A percentile compares a stretch with the other conserved stretches of the same genome.
These are phyloP conservation scores for Salmo trutta DNA, from an alignment of 2,797 vertebrate species.

Conservation along the genomic window DNA sequence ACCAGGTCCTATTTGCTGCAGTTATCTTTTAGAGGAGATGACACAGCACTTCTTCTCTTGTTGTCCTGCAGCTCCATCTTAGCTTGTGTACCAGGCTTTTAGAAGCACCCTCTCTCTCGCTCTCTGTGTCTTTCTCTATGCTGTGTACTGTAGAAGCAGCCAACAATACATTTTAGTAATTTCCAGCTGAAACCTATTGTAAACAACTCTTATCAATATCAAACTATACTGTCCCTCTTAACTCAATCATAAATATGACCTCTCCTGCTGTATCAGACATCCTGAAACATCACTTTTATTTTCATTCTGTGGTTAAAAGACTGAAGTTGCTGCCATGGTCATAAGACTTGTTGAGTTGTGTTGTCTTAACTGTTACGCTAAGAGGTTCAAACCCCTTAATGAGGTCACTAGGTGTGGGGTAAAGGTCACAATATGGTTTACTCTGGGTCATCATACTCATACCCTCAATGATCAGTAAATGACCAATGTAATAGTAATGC, in stretches of 20 bases:
- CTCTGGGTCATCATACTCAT: constrained; percentile 17
- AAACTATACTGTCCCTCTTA: constrained; percentile 40
- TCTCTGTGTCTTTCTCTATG: constrained; percentile 8
- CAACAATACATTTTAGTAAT: constrained; percentile 22
- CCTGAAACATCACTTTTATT: not conserved
- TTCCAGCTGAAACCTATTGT: constrained; percentile 44
- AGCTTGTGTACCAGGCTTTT: constrained; percentile 56
- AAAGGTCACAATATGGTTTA: not conserved
- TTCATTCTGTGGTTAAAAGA: constrained; percentile 19
- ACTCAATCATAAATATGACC: constrained; percentile 29
- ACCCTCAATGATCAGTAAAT: constrained; percentile 30
- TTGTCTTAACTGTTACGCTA: constrained; percentile 14
- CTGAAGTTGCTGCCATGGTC: constrained; percentile 25
- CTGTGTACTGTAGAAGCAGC: constrained; percentile 30
- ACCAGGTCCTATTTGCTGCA: constrained; percentile 63
- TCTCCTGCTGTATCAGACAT: not conserved
- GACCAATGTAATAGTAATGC: constrained; percentile 38
- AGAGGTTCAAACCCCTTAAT: too few relatives aligned
- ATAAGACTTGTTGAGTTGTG: constrained; percentile 28
- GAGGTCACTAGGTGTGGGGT: too few relatives aligned
- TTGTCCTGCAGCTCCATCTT: constrained; percentile 58
- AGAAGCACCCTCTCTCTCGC: constrained; percentile 25
- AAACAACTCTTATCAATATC: constrained; percentile 44
- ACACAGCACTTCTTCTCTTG: constrained; percentile 58
- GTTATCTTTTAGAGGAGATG: constrained; percentile 58